These are phyloP conservation scores for Ginglymostoma cirratum DNA, from an alignment of 2,113 vertebrate genomes.

Conservation along the genomic window DNA sequence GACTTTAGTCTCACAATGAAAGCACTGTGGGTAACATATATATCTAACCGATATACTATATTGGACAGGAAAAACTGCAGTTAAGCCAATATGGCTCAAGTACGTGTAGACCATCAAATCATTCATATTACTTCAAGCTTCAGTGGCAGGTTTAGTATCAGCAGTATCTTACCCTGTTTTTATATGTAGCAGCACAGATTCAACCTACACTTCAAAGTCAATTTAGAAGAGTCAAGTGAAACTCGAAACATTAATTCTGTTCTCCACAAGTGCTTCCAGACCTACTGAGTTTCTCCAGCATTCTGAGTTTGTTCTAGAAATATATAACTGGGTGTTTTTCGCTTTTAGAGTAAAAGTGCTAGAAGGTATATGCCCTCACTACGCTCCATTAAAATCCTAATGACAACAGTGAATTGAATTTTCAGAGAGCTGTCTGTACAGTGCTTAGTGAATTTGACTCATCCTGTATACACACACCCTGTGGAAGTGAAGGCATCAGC, in stretches of 20 bases:
- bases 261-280: too few relatives aligned
- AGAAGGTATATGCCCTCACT: background rate
- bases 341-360: too few relatives aligned
- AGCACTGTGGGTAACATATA: background rate
- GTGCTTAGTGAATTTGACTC: background rate
- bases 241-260: too few relatives aligned
- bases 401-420: background rate
- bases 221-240: too few relatives aligned
- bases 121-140: background rate
- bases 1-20: background rate
- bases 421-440: background rate
- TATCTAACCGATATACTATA: too few relatives aligned
- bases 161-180: background rate
- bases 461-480: background rate
- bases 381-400: background rate
- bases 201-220: background rate
- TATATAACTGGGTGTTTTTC: background rate
- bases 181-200: background rate
- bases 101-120: background rate
- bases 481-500: background rate
- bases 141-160: background rate
- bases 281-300: too few relatives aligned
- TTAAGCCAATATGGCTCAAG: background rate
- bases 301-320: background rate
- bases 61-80: background rate